Percentiles rank a stretch among this genome's conserved stretches.
phyloP scores from a whole-genome alignment of 2,888 invertebrate species.

The Dilophus febrilis region DNA sequence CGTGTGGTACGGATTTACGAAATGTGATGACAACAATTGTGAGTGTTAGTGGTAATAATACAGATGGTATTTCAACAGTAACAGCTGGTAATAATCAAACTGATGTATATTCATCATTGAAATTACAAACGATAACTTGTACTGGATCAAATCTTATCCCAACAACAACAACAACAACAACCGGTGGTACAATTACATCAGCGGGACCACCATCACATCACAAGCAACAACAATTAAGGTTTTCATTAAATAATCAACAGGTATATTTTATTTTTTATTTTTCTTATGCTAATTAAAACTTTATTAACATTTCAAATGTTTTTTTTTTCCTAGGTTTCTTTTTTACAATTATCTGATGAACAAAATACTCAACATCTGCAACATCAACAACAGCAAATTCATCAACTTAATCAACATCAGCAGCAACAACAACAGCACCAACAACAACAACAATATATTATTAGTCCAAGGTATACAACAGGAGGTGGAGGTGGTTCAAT shows the following conservation, averaged over 20 bases:
- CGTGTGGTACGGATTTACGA: too few species aligned
- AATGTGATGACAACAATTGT: too few species aligned
- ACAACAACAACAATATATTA: constrained; percentile 11
- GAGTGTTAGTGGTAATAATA: background rate
- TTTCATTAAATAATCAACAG: constrained; percentile 12
- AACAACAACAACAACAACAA: constrained; percentile 6
- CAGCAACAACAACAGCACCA: too few species aligned
- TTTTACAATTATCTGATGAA: too few species aligned
- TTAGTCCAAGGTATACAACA: constrained; percentile 8
- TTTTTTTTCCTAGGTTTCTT: too few species aligned
- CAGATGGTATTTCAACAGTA: background rate
- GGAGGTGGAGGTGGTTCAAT: constrained; percentile 4
- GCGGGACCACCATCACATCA: constrained; percentile 13
- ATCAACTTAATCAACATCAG: too few species aligned
- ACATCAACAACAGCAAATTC: too few species aligned
- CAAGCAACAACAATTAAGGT: constrained; percentile 23
- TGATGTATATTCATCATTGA: background rate
- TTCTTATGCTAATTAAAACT: too few species aligned
- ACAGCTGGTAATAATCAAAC: background rate
- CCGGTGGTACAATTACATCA: constrained; percentile 10
- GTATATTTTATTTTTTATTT: background rate
- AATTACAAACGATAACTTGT: background rate
- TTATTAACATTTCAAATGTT: too few species aligned
- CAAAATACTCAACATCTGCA: too few species aligned
- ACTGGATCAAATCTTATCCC: background rate